These are phyloP conservation scores for Opisthograptis luteolata DNA, from an alignment of 2,888 invertebrate species.

Conservation along the genomic window DNA sequence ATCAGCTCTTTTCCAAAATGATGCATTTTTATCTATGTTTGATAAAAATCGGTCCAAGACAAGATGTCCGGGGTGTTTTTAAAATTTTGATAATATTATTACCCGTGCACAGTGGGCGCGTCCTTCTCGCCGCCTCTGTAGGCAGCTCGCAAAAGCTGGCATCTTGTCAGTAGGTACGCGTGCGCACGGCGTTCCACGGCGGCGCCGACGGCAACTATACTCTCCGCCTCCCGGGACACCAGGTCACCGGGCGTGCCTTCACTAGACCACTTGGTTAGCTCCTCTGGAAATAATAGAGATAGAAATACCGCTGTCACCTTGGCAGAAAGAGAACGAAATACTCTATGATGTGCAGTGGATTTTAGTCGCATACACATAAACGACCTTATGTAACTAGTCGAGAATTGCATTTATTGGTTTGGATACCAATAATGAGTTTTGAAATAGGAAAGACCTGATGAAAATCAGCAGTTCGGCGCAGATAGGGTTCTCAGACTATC, in stretches of 20 bases:
- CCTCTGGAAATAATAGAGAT: slow-evolving; percentile 55
- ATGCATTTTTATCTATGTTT: no score
- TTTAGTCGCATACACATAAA: no score
- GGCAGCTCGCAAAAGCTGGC: slow-evolving; percentile 60
- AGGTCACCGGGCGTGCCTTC: slow-evolving; percentile 63
- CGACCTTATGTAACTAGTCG: no score
- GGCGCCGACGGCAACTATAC: slow-evolving; percentile 52
- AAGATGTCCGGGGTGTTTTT: no score
- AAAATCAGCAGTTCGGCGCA: slow-evolving; percentile 91
- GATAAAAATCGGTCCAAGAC: no score
- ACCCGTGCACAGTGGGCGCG: slow-evolving; percentile 57
- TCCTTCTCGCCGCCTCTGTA: slow-evolving; percentile 47
- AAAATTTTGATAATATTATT: slow-evolving; percentile 1
- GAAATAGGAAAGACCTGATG: slow-evolving; percentile 88
- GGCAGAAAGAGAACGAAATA: no score
- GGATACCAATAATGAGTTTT: no score
- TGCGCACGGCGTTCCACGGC: slow-evolving; percentile 64
- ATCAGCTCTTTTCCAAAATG: no score
- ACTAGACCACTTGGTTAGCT: slow-evolving; percentile 65
- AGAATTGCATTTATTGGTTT: no score
- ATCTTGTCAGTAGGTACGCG: slow-evolving; percentile 69
- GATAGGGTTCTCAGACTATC: no score
- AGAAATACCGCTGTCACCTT: no score
- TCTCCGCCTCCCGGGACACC: slow-evolving; percentile 58
- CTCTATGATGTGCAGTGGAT: no score